Percentiles rank a stretch among this genome's conserved stretches.
Conservation (phyloP, 2,888 invertebrate genomes). For the Zelleria hepariella region DNA sequence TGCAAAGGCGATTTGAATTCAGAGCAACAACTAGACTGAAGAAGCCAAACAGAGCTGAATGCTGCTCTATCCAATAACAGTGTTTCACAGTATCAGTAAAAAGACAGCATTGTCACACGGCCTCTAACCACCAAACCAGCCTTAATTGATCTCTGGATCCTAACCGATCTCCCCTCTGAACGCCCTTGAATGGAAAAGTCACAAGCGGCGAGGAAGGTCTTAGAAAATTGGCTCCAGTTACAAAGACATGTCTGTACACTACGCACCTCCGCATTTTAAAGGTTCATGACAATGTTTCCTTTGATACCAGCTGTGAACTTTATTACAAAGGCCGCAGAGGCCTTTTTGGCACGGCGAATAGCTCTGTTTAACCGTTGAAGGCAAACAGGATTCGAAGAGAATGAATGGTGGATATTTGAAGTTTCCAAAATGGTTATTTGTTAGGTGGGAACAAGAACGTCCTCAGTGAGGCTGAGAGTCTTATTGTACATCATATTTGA, state of each 20-base stretch:
- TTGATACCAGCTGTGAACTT: slow-evolving; percentile 29
- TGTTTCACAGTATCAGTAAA: slow-evolving; percentile 58
- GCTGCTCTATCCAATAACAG: slow-evolving; percentile 62
- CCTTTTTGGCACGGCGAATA: slow-evolving; percentile 19
- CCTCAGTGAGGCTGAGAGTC: too few relatives aligned
- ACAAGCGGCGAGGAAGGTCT: slow-evolving; percentile 38
- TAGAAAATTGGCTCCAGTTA: slow-evolving; percentile 40
- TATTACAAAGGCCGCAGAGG: slow-evolving; percentile 25
- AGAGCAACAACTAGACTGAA: slow-evolving; percentile 58
- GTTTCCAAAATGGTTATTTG: slow-evolving; percentile 15
- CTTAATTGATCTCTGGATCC: slow-evolving; percentile 25
- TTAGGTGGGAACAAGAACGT: not conserved
- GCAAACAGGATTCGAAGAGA: slow-evolving; percentile 55
- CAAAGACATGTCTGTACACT: slow-evolving; percentile 63
- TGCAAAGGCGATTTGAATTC: slow-evolving; percentile 58
- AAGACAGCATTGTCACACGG: slow-evolving; percentile 59
- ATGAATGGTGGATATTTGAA: slow-evolving; percentile 55
- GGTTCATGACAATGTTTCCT: slow-evolving; percentile 39
- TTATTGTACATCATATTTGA: not conserved
- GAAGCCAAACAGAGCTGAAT: slow-evolving; percentile 51
- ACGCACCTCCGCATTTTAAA: slow-evolving; percentile 62
- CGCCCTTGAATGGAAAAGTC: slow-evolving; percentile 20
- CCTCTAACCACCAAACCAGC: slow-evolving; percentile 43
- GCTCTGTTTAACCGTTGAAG: slow-evolving; percentile 48
- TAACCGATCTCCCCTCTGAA: slow-evolving; percentile 22